These are phyloP conservation scores for Villa cingulata DNA, from an alignment of 2,888 invertebrate genomes.

Conservation along the genomic window DNA sequence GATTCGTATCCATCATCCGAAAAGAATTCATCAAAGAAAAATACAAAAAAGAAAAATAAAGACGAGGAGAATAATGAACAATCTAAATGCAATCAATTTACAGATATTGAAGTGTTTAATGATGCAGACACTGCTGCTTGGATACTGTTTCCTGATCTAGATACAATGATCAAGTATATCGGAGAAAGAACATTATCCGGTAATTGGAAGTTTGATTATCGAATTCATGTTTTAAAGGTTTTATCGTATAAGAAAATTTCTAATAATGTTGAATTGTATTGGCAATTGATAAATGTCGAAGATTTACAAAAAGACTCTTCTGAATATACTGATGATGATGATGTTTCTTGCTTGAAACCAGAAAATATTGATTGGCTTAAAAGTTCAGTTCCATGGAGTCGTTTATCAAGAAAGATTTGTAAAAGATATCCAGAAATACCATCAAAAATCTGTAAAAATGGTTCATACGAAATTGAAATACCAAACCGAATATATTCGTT, in stretches of 20 bases:
- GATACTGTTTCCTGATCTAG: constrained; percentile 26
- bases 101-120: not conserved
- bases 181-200: constrained; percentile 19
- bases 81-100: too few relatives aligned
- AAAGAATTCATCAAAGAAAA: constrained; percentile 20
- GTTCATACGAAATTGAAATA: constrained; percentile 51
- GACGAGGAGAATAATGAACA: too few relatives aligned
- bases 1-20: constrained; percentile 42
- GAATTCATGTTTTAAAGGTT: constrained; percentile 26
- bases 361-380: constrained; percentile 31
- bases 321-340: constrained; percentile 13
- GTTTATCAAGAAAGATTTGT: constrained; percentile 9
- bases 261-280: constrained; percentile 16
- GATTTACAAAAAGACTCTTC: constrained; percentile 19
- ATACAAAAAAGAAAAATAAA: constrained; percentile 13
- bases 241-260: constrained; percentile 26
- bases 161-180: constrained; percentile 25
- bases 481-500: constrained; percentile 52
- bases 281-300: too few relatives aligned
- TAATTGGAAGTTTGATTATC: constrained; percentile 24
- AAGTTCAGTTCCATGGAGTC: constrained; percentile 29
- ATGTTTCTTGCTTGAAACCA: constrained; percentile 23
- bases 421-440: constrained; percentile 15
- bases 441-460: constrained; percentile 42
- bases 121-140: constrained; percentile 34